Base-by-base conservation (phyloP, 2,797 vertebrate genomes). In the Todus mexicanus region DNA sequence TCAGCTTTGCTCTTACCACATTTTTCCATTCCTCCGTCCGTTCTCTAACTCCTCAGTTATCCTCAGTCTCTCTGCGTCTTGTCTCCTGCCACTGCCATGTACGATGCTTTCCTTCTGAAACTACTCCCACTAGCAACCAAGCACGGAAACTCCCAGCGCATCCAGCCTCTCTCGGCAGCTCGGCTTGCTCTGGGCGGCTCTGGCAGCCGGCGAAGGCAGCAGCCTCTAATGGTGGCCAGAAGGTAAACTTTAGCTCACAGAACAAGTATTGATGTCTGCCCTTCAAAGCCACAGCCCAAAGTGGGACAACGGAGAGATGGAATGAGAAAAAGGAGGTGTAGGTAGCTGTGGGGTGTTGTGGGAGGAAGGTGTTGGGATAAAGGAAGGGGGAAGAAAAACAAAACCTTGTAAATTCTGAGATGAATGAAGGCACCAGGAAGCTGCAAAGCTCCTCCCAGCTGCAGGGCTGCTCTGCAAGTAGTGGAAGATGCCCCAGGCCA, bases 381-480 rank as follows among this genome's bases (percentile, higher is more conserved):
- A 92, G 79, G 61, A 60, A 87, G 57, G 61, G 50, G 60, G 90
- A 92, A 91, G 73, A 85, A 92, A 89, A 96, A 92, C 75, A 92
- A 92, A 92, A 69, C 71, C 35, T 84, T 66, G 61, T 77, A 19
- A 91, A 92, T 82, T 20, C 57, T 25, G 61, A 54, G 92, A 72
- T 86, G 93, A 94, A 66, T 82, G 90, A 89, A 72, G 79, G 63
- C 93, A 83, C 75, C 84, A 53, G 90, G 89, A 94, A 87, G 76
- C 82, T 63, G 76, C 63, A 68, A 78, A 87, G 93, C 96, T 95
- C 94, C 95, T 94, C 94, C 94, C 93, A 93, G 91, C 68, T 90
- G 53, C 77, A 42, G 91, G 95, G 95, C 77, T 94, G 94, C 81
- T 94, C 89, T 61, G 83, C 93, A 89, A 84, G 95, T 77, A 65